Evolutionary conservation across 2,888 invertebrate genomes (phyloP).

Genomic region (Bruchidius siliquastri): DNA sequence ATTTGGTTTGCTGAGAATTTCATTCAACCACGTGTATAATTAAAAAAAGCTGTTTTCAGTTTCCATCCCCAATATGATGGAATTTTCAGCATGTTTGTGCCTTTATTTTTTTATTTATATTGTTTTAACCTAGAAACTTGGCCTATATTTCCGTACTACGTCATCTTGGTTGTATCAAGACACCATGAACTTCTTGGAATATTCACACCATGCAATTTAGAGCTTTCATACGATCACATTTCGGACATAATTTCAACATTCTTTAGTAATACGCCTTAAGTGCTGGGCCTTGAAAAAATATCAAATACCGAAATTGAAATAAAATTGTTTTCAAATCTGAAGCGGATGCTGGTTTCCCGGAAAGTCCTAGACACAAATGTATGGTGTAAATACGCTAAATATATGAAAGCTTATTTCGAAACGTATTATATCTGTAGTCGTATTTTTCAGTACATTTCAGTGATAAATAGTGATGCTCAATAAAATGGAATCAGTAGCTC

Average conservation of each 20-base stretch:
- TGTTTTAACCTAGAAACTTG: constrained; percentile 28
- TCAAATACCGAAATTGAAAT: constrained; percentile 14
- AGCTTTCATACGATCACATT: background rate
- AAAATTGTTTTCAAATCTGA: constrained; percentile 13
- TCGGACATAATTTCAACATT: background rate
- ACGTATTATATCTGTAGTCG: no score
- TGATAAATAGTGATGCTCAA: no score
- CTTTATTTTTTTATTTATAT: constrained; percentile 32
- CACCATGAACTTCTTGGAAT: constrained; percentile 3
- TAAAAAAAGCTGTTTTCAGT: background rate
- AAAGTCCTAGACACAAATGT: background rate
- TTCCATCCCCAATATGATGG: constrained; percentile 15
- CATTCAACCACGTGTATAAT: constrained; percentile 19
- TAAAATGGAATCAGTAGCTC: no score
- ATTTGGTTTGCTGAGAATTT: constrained; percentile 26
- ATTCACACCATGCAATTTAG: background rate
- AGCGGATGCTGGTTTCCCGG: no score
- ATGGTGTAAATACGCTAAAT: background rate
- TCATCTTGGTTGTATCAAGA: constrained; percentile 6
- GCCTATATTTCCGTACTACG: constrained; percentile 20
- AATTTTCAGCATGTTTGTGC: constrained; percentile 33
- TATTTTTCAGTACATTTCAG: no score
- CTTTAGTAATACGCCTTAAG: background rate
- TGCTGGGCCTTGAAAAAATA: no score
- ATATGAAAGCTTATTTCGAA: background rate